Base-by-base conservation (phyloP, 2,888 invertebrate genomes). In the Pammene fasciana region DNA sequence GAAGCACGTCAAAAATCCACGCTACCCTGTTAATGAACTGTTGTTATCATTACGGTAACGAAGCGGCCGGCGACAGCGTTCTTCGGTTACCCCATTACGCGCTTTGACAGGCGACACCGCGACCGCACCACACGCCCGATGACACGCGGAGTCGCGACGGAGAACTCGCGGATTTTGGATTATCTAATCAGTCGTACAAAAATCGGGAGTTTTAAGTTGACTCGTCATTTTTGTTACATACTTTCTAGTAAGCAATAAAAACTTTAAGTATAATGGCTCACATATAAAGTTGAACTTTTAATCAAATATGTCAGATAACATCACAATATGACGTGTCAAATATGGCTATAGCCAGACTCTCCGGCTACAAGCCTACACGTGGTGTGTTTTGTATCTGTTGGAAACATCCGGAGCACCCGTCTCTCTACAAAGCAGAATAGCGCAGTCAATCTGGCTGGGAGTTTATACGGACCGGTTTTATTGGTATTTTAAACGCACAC, bases 91-190 rank as follows among this genome's bases (percentile, higher is more conserved):
- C 13, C 71, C 72, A 65, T 73, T 74, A 72, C 60, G 50, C 46
- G 65, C 73, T 73, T 74, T 73, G 74, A 71, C 70, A 74, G 46
- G 71, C 52, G 72, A 74, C 14, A 62, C 65, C 65, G 59, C 60
- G 36, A n/a, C 48, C 48, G 18, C 61, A 38, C 48, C 18, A 13
- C 18, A 6, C 14, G 41, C 16, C 10, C 0, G 43, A 10, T 11
- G 43, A 38, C 7, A 9, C 6, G 38, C 9, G 38, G 38, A 38
- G 6, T 5, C 7, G 38, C 38, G 16, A 55, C 56, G 16, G 56
- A 7, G 18, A 56, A 56, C 56, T 9, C 34, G 34, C 36, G 9
- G n/a, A 14, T 38, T 43, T 43, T 38, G 9, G 38, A 26, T 26
- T 26, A 3, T 26, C 26, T 1, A 3, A 26, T 26, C 26, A 26